Conservation (phyloP, 2,888 invertebrate genomes). For the Tenthredo mesomela region DNA sequence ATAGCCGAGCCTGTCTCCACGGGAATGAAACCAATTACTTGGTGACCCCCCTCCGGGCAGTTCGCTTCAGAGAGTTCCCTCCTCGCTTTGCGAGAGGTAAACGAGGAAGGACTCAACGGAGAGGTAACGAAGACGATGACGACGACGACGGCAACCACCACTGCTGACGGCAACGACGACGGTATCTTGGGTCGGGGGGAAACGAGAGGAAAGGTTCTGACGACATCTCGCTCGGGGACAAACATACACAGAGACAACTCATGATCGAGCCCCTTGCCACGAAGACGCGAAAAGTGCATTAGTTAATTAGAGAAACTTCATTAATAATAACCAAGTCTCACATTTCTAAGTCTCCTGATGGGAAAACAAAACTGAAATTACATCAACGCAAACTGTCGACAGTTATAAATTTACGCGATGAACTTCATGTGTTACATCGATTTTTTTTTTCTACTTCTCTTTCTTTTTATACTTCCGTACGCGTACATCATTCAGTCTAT, state of each 20-base stretch:
- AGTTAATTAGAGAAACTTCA: slow-evolving; percentile 69
- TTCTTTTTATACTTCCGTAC: neutral
- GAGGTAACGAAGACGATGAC: slow-evolving; percentile 55
- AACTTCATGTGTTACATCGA: neutral
- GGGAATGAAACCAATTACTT: slow-evolving; percentile 77
- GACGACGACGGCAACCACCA: slow-evolving; percentile 36
- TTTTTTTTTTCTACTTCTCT: neutral
- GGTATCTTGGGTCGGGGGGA: slow-evolving; percentile 24
- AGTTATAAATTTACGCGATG: neutral
- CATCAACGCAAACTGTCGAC: neutral
- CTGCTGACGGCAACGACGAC: slow-evolving; percentile 43
- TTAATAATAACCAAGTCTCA: slow-evolving; percentile 53
- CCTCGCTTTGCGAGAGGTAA: slow-evolving; percentile 57
- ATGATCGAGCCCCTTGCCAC: slow-evolving; percentile 56
- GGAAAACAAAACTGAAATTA: slow-evolving; percentile 7
- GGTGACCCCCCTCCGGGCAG: slow-evolving; percentile 73
- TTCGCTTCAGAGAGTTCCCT: slow-evolving; percentile 59
- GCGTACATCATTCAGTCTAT: neutral
- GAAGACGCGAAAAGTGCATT: slow-evolving; percentile 67
- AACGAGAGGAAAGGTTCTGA: slow-evolving; percentile 50
- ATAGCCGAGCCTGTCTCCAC: slow-evolving; percentile 72
- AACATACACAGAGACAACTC: slow-evolving; percentile 55
- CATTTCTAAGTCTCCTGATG: neutral
- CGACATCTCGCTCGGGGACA: slow-evolving; percentile 58
- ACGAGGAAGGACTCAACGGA: slow-evolving; percentile 50